Evolutionary conservation across 2,113 vertebrate genomes (phyloP), one percentile per base, ranked within the genome.

Genomic region (Macrotus californicus): DNA sequence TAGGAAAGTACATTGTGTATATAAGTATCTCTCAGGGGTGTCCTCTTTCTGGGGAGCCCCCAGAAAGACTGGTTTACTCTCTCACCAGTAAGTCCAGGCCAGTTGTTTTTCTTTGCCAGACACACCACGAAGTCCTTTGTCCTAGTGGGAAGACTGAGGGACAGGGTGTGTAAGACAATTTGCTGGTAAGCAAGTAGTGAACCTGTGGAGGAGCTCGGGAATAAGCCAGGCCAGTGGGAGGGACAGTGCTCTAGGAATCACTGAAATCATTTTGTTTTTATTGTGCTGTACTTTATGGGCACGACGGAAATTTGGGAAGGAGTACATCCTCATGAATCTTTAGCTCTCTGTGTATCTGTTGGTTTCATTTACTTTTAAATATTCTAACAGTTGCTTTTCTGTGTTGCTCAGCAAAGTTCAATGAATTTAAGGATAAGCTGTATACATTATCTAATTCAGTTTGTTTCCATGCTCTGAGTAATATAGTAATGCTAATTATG

Each of bases 381-480:
- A 8, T 43, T 77, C 7, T 89, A 81, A 61, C 41, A 81, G 50
- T 15, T 87, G 21, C 31, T 61, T 83, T 95, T 91, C 69, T 91
- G 50, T 85, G 52, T 89, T 93, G n/a, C 36, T 67, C 24, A 82
- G 21, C 50, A 70, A 91, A 92, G 26, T 85, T 89, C 61, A 89
- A 7, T 91, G 85, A 91, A 54, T 95, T 80, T 59, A 81, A 92
- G 43, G 36, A 43, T 92, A 92, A 94, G 9, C 77, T 88, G 1
- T 73, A 56, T 89, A 94, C 84, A 50, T 89, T 34, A 82, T 43
- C 80, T 92, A 48, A 88, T 94, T 94, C 22, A 39, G 26, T 81
- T 94, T 87, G n/a, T 82, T 89, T 86, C 64, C 18, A 56, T 95
- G 36, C 43, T 72, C 3, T 46, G 52, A 89, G 67, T 92, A 94